These are phyloP conservation scores for Oconnorella tubifera DNA, from an alignment of 2,888 invertebrate species.

Conservation along the genomic window DNA sequence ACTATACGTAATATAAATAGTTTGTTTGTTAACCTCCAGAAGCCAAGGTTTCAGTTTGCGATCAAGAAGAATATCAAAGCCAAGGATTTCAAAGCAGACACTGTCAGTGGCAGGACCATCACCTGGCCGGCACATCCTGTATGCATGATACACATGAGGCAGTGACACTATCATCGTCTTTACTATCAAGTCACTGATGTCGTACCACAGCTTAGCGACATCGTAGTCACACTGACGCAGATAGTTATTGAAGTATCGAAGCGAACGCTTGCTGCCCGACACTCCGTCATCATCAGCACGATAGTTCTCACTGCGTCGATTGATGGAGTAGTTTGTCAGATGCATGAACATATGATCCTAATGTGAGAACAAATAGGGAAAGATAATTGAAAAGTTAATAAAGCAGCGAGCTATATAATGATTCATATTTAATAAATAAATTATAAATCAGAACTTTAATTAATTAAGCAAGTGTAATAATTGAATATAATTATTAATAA, in stretches of 20 bases:
- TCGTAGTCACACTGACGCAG: constrained; percentile 50
- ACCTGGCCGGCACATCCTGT: constrained; percentile 56
- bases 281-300: constrained; percentile 47
- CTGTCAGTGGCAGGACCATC: constrained; percentile 48
- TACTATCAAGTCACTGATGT: constrained; percentile 53
- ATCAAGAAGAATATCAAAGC: constrained; percentile 56
- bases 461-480: too few relatives aligned
- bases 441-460: too few relatives aligned
- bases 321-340: constrained; percentile 57
- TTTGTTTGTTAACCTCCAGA: too few relatives aligned
- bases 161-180: constrained; percentile 52
- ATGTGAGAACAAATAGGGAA: too few relatives aligned
- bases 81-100: constrained; percentile 56
- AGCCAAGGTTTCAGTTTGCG: constrained; percentile 54
- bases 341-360: constrained; percentile 56
- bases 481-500: too few relatives aligned
- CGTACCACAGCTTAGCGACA: constrained; percentile 49
- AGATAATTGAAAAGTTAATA: neutral
- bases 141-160: constrained; percentile 54
- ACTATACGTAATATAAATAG: too few relatives aligned
- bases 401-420: too few relatives aligned
- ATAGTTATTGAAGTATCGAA: constrained; percentile 54
- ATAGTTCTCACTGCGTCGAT: constrained; percentile 55
- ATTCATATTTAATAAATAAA: too few relatives aligned
- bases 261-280: constrained; percentile 54